Evolutionary conservation across 2,888 invertebrate genomes (phyloP).

Genomic region (Drosophila emarginata): DNA sequence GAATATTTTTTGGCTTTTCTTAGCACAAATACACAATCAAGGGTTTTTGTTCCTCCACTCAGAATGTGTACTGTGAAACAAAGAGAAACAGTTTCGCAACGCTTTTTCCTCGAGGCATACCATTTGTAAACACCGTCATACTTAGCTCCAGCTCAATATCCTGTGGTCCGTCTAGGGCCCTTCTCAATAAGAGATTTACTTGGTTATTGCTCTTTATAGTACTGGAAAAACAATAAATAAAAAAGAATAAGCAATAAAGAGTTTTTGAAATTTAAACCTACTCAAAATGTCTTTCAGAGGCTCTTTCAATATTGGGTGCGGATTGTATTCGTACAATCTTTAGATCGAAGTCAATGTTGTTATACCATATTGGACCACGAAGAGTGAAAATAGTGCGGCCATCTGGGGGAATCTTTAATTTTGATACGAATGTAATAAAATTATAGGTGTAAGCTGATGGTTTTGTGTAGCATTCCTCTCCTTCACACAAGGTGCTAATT

Average conservation of each 20-base stretch:
- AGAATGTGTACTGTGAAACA: constrained; percentile 91
- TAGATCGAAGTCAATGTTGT: constrained; percentile 90
- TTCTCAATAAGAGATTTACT: constrained; percentile 89
- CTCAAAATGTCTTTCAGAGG: constrained; percentile 85
- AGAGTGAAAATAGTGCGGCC: constrained; percentile 91
- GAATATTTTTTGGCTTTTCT: neutral
- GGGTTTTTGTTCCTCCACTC: constrained; percentile 67
- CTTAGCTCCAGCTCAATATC: constrained; percentile 93
- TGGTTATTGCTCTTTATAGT: constrained; percentile 85
- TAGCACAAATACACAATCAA: neutral
- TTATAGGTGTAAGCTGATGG: constrained; percentile 96
- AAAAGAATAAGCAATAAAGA: constrained; percentile 3
- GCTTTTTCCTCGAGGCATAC: constrained; percentile 90
- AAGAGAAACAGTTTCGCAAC: constrained; percentile 93
- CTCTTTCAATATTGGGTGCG: constrained; percentile 85
- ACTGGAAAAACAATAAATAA: constrained; percentile 77
- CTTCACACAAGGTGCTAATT: constrained; percentile 87
- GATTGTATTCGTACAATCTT: constrained; percentile 87
- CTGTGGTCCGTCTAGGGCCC: constrained; percentile 92
- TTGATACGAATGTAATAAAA: constrained; percentile 95
- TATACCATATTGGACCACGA: constrained; percentile 89
- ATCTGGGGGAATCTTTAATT: constrained; percentile 87
- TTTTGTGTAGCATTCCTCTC: constrained; percentile 89
- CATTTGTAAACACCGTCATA: constrained; percentile 91
- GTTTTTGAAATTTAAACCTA: constrained; percentile 74